Conservation (phyloP, 2,888 invertebrate genomes). For the Argyresthia albistria region DNA sequence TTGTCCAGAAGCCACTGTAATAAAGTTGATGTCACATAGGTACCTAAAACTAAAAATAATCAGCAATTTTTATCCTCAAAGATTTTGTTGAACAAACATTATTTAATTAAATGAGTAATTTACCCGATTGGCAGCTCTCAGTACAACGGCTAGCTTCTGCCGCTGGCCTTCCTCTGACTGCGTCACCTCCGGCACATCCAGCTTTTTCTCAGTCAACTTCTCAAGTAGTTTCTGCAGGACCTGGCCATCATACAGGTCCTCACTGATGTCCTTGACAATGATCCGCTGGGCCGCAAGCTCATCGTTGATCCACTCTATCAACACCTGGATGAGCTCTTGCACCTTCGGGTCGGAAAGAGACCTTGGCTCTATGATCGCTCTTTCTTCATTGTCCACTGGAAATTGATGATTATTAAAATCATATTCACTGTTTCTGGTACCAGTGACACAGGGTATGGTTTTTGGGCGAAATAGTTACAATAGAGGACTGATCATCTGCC, state of each 20-base stretch:
- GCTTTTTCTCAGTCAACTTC: conserved; percentile 87
- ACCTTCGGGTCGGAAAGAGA: conserved; percentile 91
- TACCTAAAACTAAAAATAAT: too few relatives aligned
- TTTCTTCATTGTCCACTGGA: conserved; percentile 88
- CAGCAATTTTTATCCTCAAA: too few relatives aligned
- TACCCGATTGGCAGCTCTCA: conserved; percentile 91
- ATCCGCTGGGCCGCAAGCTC: conserved; percentile 96
- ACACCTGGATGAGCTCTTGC: conserved; percentile 84
- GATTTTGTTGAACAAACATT: too few relatives aligned
- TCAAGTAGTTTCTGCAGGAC: conserved; percentile 81
- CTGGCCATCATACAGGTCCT: conserved; percentile 98
- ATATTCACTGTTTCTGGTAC: not conserved
- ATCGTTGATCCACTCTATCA: conserved; percentile 99
- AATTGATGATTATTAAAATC: not conserved
- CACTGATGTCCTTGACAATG: conserved; percentile 95
- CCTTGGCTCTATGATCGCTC: conserved; percentile 93
- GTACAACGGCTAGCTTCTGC: conserved; percentile 91
- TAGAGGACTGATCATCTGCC: too few relatives aligned
- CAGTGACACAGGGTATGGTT: too few relatives aligned
- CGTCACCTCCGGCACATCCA: conserved; percentile 98
- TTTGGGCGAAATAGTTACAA: not conserved
- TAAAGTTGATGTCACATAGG: too few relatives aligned
- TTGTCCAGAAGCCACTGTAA: too few relatives aligned
- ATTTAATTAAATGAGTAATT: not conserved
- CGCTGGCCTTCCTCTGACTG: conserved; percentile 98